A percentile compares a stretch with the other conserved stretches of the same genome.
Conservation (phyloP, 1,140 invertebrate genomes). For the Amyelois transitella region DNA sequence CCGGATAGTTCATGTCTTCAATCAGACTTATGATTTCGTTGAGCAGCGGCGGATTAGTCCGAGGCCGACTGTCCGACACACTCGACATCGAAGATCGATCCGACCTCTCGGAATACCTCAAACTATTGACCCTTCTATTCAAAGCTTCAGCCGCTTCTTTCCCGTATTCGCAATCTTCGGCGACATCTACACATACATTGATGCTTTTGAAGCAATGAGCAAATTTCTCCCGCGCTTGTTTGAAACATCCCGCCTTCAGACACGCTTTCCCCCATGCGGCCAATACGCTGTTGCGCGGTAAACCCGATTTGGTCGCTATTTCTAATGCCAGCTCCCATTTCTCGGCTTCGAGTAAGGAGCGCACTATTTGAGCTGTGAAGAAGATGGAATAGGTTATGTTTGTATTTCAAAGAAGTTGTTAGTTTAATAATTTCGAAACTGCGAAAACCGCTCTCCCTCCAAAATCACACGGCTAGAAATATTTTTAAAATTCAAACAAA, state of each 20-base stretch:
- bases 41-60: slow-evolving; percentile 78
- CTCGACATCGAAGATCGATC: slow-evolving; percentile 52
- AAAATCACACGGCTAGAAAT: no score
- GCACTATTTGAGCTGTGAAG: slow-evolving; percentile 60
- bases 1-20: slow-evolving; percentile 74
- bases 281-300: slow-evolving; percentile 86
- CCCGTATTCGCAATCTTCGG: slow-evolving; percentile 50
- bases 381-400: no score
- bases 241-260: slow-evolving; percentile 84
- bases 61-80: slow-evolving; percentile 65
- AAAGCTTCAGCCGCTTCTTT: slow-evolving; percentile 54
- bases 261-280: slow-evolving; percentile 91
- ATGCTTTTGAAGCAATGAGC: slow-evolving; percentile 74
- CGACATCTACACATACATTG: slow-evolving; percentile 41
- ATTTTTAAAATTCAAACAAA: no score
- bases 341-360: slow-evolving; percentile 83
- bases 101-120: slow-evolving; percentile 40
- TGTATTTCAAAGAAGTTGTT: no score
- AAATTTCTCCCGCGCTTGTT: slow-evolving; percentile 82
- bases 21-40: slow-evolving; percentile 81
- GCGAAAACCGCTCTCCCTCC: no score
- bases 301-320: slow-evolving; percentile 88
- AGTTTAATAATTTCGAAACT: no score
- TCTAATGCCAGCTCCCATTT: slow-evolving; percentile 89
- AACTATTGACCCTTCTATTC: slow-evolving; percentile 34